Base-by-base conservation (phyloP, 2,888 invertebrate genomes). In the Didymodactylos carnosus region DNA sequence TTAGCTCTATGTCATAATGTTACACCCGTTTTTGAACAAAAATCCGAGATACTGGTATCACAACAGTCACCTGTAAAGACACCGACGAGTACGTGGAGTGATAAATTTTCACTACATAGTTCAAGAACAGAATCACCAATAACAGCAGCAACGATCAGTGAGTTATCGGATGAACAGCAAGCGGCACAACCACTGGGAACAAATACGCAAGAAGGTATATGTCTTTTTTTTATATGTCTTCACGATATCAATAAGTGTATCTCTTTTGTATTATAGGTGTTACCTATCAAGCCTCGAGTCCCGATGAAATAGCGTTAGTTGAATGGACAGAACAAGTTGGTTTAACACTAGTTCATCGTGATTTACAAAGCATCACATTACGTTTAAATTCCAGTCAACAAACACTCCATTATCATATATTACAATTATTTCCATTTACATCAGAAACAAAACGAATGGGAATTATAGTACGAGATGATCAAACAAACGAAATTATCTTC, bases 1-100 rank as follows among this genome's bases (percentile, higher is more conserved):
- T 85, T 99, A 72, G 94, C 97, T 0, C 85, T 99, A 46, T 99
- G 98, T 82, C 98, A 99, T 82, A 99, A 99, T 84, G 98, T 99
- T 14, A 99, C 98, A 0, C 98, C 98, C 0, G 73, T 73, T 27
- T 73, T 70, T 29, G 73, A 73, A 43, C 62, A 51, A 19, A 73
- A 73, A 62, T 19, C 35, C 19, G 95, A 95, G 75, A 81, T 81
- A 71, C 79, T 79, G 29, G 78, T n/a, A 35, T 62, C 62, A 0
- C 35, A 29, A 11, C 62, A 35, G 19, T 62, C 62, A 76, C 14
- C 27, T 3, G 39, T 29, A 27, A 35, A 51, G 7, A 39, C 19
- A 19, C 19, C 29, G 19, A 0, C 62, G 0, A 62, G 10, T 29
- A 19, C 62, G 35, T 3, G 3, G 1, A 35, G 29, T 29, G 62